phyloP scores from a whole-genome alignment of 1,140 invertebrate genomes.

The Drosophila pandora region DNA sequence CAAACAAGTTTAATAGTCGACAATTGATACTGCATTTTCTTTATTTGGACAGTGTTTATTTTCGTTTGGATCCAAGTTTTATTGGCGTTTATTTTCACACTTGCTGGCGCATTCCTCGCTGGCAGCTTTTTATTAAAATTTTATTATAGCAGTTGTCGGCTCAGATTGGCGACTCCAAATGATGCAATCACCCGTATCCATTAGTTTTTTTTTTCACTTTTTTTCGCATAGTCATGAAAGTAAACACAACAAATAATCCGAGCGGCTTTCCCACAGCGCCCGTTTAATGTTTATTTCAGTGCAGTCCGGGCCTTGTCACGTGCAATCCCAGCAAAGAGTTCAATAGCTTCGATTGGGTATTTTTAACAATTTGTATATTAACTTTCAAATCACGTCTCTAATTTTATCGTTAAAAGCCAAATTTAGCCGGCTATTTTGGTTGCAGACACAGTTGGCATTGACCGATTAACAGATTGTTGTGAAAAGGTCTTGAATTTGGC shows the following conservation, averaged over 20 bases:
- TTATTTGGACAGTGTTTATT: constrained; percentile 21
- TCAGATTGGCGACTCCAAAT: constrained; percentile 13
- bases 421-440: constrained; percentile 23
- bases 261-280: constrained; percentile 15
- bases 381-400: constrained; percentile 44
- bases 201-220: constrained; percentile 4
- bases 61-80: constrained; percentile 24
- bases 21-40: neutral
- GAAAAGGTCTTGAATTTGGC: constrained; percentile 19
- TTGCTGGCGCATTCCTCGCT: constrained; percentile 30
- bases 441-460: constrained; percentile 48
- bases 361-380: constrained; percentile 27
- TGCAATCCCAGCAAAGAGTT: constrained; percentile 44
- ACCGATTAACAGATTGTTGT: constrained; percentile 55
- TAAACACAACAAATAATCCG: constrained; percentile 11
- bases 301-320: constrained; percentile 34
- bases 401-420: constrained; percentile 8
- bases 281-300: neutral
- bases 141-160: constrained; percentile 1
- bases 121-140: constrained; percentile 8
- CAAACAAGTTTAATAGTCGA: constrained; percentile 40
- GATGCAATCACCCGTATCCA: constrained; percentile 27
- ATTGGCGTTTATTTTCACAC: constrained; percentile 51
- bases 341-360: constrained; percentile 47
- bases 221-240: constrained; percentile 38